Base-by-base conservation (phyloP, 2,797 vertebrate genomes). In the Lepus townsendii region DNA sequence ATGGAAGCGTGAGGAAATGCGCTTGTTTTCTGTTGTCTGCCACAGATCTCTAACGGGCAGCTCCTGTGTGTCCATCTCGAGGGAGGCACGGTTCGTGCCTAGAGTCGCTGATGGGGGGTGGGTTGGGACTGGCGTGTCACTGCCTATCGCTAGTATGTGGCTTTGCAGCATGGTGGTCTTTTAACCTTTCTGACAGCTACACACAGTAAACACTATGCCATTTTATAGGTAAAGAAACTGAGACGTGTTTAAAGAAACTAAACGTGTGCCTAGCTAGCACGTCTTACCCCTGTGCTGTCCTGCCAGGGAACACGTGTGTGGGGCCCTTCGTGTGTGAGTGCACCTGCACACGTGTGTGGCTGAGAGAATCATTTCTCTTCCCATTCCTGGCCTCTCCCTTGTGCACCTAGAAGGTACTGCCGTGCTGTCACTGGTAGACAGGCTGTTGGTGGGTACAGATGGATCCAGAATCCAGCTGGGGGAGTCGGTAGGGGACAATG, bases 251-350 rank as follows among this genome's bases (percentile, higher is more conserved):
- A n/a, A n/a, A n/a, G n/a, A n/a, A n/a, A n/a, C n/a, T n/a, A n/a
- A n/a, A n/a, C n/a, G n/a, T n/a, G n/a, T n/a, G n/a, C n/a, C 1
- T 2, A 35, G 35, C 22, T 3, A 20, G 22, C 27, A 3, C 16
- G 0, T n/a, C 27, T 66, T 72, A 65, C 38, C 47, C 1, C 65
- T 0, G 0, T 4, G 9, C 47, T 14, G 3, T 22, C 26, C 20
- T 32, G 13, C 35, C n/a, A 52, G 6, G 26, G 12, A 57, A 20
- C 54, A 57, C 19, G 54, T 57, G 54, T 16, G 54, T 57, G 54
- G 54, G 19, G 54, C 16, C 54, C 54, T 57, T 20, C 19, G 54
- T 57, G 54, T 57, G 54, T 57, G 24, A 30, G 16, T 91, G 80
- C 2, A 0, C 47, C 20, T 63, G 52, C 4, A 12, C 11, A 42